Base-by-base conservation (phyloP, 2,797 vertebrate genomes). In the Sardinella longiceps region DNA sequence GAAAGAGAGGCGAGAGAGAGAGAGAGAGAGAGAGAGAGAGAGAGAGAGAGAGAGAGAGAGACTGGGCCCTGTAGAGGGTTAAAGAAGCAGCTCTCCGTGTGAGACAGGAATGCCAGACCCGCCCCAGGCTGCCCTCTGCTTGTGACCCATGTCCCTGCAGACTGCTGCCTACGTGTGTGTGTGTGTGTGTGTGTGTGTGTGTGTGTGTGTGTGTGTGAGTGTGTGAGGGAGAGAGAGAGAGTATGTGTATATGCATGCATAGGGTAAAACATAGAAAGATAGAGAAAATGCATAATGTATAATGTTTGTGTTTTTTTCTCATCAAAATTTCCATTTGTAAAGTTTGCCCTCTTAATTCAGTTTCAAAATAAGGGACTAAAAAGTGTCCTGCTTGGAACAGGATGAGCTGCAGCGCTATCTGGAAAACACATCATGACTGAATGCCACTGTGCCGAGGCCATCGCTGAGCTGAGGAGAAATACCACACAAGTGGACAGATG, bases 111-210 rank as follows among this genome's bases (percentile, higher is more conserved):
- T 88, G 77, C 39, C 1, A 83, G 37, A 81, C 60, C 48, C 23
- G 84, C 81, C 83, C 58, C 60, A 80, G 63, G 87, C 83, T 66
- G 50, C 56, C 85, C 66, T 46, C 48, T 53, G 81, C 80, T 82
- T 84, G 81, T 87, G 83, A 87, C 86, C 81, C 87, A 1, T 84
- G 83, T 83, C 85, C 80, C 81, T 63, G 66, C 28, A 84, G 23
- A 2, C 56, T 43, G 66, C 45, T 30, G 66, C 50, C 84, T 48
- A 53, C 23, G 46, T 70, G 43, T 43, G 50, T 70, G 37, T 37
- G 58, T 77, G 77, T 56, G 70, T 39, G 25, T 39, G 30, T 46
- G 10, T 66, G 48, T 82, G 82, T 81, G 37, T 48, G 37, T 74
- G n/a, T 39, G 53, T 18, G 28, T 48, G 23, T 14, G 0, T 2